These are phyloP conservation scores for Grammomys surdaster DNA, from an alignment of 2,113 vertebrate genomes.

Conservation along the genomic window DNA sequence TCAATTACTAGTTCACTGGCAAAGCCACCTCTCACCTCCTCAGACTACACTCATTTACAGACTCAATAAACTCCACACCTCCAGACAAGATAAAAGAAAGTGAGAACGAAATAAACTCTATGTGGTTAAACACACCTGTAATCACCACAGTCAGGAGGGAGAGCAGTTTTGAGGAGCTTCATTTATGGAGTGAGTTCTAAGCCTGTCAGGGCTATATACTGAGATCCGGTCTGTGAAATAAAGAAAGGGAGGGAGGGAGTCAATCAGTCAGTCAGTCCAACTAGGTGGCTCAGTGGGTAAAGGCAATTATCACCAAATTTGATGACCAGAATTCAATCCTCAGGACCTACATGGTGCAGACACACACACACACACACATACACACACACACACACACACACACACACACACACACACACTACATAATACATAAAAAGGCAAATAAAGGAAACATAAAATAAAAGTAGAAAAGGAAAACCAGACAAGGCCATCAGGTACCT, in stretches of 20 bases:
- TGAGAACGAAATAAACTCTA: neutral
- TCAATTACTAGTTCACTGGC: neutral
- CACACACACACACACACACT: neutral
- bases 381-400: neutral
- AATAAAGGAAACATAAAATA: neutral
- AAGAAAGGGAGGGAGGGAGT: neutral
- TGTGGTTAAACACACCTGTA: neutral
- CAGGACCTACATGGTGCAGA: neutral
- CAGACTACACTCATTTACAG: slow-evolving; percentile 29
- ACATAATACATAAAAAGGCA: neutral
- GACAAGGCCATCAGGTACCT: neutral
- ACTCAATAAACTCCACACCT: neutral
- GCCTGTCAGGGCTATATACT: neutral
- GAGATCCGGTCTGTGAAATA: neutral
- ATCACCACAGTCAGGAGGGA: neutral
- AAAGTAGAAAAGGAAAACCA: neutral
- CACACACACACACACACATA: neutral
- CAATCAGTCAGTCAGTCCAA: neutral
- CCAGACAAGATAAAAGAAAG: neutral
- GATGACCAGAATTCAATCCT: neutral
- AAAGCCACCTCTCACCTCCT: neutral
- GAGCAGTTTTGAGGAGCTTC: neutral
- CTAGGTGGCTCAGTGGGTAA: neutral
- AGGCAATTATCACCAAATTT: neutral
- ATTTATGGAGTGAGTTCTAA: neutral